Base-by-base conservation (phyloP, 2,113 vertebrate species). In the Paramisgurnus dabryanus region DNA sequence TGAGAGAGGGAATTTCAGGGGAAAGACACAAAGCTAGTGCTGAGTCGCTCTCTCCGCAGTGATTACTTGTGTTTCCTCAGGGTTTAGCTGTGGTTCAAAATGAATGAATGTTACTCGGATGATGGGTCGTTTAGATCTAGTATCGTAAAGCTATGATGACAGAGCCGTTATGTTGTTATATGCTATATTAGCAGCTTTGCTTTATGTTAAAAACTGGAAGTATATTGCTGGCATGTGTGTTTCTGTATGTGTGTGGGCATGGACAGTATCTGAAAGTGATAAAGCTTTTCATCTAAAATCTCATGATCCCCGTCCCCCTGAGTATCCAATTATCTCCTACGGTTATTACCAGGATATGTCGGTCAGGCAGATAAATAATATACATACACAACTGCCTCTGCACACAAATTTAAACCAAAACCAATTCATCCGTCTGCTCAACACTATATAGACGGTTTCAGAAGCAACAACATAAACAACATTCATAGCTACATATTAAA, bases 311-410 rank as follows among this genome's bases (percentile, higher is more conserved):
- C 60, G 47, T 61, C 50, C 47, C 58, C 22, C 78, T 22, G 60
- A 72, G 47, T 45, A 50, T 80, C 60, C 4, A 18, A 65, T 72
- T 47, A 66, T 72, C 67, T 79, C 67, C 53, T 68, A 61, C 22
- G 68, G 78, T 80, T 73, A 34, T 41, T 5, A 63, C 41, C 34
- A 43, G 39, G 22, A 58, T 64, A 49, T 65, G 60, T 76, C 58
- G 61, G 60, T 76, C 45, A 65, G 61, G 8, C 43, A 13, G n/a
- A 64, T n/a, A 60, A 34, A 50, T 72, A 72, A 80, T 65, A 79
- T 50, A 72, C 68, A 80, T 63, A 40, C 27, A 27, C 27, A 7
- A 47, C 40, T 5, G 3, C 22, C 66, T 18, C 67, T 47, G 13
- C 22, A 41, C 53, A 60, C n/a, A 61, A 34, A 47, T 70, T 70